Evolutionary conservation across 1,140 invertebrate species (phyloP).

Genomic region (Solenopsis invicta): DNA sequence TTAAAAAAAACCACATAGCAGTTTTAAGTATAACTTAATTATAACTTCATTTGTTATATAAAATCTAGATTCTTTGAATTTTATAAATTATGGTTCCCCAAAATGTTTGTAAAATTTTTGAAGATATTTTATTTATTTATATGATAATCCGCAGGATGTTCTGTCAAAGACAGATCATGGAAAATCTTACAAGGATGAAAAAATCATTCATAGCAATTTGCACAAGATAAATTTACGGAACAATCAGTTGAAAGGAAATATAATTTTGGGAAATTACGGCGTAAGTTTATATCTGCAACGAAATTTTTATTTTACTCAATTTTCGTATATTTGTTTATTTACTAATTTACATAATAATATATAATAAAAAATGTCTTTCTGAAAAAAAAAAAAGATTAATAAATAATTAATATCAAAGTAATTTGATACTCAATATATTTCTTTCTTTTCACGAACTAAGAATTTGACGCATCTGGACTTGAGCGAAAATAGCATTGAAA

Average conservation of each 20-base stretch:
- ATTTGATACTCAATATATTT: conserved; percentile 29
- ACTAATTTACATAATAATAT: conserved; percentile 1
- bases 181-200: conserved; percentile 81
- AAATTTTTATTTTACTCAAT: neutral
- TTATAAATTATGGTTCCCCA: neutral
- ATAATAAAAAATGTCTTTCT: neutral
- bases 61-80: neutral
- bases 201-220: conserved; percentile 86
- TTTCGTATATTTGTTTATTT: conserved; percentile 38
- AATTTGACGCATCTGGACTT: conserved; percentile 92
- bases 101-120: conserved; percentile 10
- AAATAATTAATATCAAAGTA: neutral
- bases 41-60: too few species aligned
- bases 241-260: conserved; percentile 93
- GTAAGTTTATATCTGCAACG: conserved; percentile 86
- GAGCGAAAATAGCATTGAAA: conserved; percentile 93
- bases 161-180: conserved; percentile 81
- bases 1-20: too few species aligned
- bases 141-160: conserved; percentile 80
- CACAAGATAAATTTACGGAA: conserved; percentile 91
- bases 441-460: conserved; percentile 81
- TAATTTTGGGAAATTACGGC: conserved; percentile 94
- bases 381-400: neutral
- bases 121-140: conserved; percentile 33
- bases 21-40: too few species aligned